These are phyloP conservation scores for Hippopotamyrus pictus DNA, from an alignment of 2,797 vertebrate genomes.

Conservation along the genomic window DNA sequence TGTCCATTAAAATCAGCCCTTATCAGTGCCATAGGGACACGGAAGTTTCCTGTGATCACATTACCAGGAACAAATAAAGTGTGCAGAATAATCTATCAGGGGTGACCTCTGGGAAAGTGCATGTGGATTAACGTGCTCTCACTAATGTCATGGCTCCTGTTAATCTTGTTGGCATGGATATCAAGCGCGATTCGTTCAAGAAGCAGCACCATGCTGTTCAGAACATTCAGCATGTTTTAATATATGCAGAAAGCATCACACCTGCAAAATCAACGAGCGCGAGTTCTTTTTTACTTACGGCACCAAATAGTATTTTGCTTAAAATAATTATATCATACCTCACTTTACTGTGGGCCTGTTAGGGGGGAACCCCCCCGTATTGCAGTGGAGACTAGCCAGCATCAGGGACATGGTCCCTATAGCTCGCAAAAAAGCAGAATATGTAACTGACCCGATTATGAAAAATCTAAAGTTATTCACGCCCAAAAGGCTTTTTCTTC, in stretches of 20 bases:
- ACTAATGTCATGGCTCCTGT: background rate
- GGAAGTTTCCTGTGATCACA: background rate
- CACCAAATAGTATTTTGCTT: background rate
- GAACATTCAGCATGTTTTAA: background rate
- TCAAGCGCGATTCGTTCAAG: background rate
- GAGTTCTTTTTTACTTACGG: background rate
- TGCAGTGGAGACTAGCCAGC: background rate
- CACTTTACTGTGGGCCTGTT: background rate
- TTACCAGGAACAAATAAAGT: background rate
- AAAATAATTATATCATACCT: background rate
- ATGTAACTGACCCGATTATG: background rate
- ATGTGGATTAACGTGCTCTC: background rate
- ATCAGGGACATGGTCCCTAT: background rate
- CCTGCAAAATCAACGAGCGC: background rate
- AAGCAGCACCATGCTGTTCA: background rate
- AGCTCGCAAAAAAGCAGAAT: background rate
- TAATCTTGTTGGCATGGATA: background rate
- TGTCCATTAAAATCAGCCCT: background rate
- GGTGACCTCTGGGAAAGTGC: background rate
- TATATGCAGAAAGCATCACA: background rate
- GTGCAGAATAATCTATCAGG: background rate
- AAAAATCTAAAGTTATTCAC: background rate
- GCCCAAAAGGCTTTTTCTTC: background rate
- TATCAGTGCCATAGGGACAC: background rate
- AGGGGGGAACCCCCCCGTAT: background rate